A percentile compares a stretch with the other conserved stretches of the same genome.
These are phyloP conservation scores for Trachymyrmex septentrionalis DNA, from an alignment of 1,140 invertebrate genomes.

Conservation along the genomic window DNA sequence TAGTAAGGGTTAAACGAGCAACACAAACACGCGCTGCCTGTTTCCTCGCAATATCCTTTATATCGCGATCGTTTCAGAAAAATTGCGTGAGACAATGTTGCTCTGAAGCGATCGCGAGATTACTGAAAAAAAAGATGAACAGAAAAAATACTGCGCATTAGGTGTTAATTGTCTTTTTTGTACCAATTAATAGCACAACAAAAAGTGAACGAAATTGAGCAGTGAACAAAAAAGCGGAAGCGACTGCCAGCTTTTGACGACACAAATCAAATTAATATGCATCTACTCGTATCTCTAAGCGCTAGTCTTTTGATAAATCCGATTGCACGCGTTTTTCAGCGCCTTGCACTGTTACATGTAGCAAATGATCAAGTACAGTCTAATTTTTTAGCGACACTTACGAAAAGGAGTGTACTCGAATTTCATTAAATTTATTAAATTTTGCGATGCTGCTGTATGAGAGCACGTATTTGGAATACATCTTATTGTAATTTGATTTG, in stretches of 20 bases:
- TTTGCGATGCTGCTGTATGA: neutral
- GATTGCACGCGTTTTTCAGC: slow-evolving; percentile 46
- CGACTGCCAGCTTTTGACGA: neutral
- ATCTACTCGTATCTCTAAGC: slow-evolving; percentile 24
- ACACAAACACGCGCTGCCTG: neutral
- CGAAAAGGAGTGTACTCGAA: neutral
- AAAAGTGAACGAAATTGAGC: slow-evolving; percentile 31
- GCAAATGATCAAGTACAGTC: neutral
- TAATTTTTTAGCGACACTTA: neutral
- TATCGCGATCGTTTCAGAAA: slow-evolving; percentile 33
- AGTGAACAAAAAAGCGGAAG: neutral
- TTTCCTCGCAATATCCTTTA: slow-evolving; percentile 1
- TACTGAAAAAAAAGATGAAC: neutral
- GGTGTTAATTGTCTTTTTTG: neutral
- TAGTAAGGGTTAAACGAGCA: slow-evolving; percentile 27
- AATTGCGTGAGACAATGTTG: slow-evolving; percentile 39
- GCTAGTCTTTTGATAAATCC: slow-evolving; percentile 32
- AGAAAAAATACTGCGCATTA: neutral
- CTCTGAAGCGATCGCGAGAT: neutral
- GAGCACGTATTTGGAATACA: slow-evolving; percentile 39
- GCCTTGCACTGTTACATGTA: neutral
- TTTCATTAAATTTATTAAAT: slow-evolving; percentile 21
- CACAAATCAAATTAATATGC: slow-evolving; percentile 56
- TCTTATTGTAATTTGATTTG: slow-evolving; percentile 52
- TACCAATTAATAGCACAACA: neutral